Evolutionary conservation across 2,113 vertebrate species (phyloP).

Genomic region (Poicephalus meyeri): DNA sequence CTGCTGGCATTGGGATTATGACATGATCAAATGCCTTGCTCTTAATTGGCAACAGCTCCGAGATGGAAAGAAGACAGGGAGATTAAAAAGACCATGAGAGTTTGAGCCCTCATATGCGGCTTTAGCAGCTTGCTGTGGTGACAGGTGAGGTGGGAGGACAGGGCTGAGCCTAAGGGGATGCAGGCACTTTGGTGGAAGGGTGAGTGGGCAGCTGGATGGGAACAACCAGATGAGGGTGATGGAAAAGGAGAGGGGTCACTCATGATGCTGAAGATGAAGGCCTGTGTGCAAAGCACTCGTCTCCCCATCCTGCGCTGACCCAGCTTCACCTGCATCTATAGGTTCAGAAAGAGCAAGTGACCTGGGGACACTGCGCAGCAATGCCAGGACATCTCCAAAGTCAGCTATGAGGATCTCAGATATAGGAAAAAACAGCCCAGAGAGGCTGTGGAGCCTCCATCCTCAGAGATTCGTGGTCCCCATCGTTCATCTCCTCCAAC

Average conservation of each 20-base stretch:
- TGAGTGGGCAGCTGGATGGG: not conserved
- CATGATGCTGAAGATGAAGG: not conserved
- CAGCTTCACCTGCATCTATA: not conserved
- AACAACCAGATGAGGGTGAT: not conserved
- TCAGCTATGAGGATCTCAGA: not conserved
- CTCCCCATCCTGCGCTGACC: not conserved
- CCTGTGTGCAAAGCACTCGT: not conserved
- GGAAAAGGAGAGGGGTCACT: not conserved
- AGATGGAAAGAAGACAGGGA: constrained; percentile 3
- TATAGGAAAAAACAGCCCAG: not conserved
- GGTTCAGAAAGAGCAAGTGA: not conserved
- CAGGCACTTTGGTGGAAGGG: not conserved
- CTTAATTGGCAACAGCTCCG: constrained; percentile 67
- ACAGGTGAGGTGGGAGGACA: not conserved
- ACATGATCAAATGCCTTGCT: constrained; percentile 57
- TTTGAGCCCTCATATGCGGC: not conserved
- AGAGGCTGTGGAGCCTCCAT: not conserved
- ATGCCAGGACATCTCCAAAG: not conserved
- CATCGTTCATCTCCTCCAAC: not conserved
- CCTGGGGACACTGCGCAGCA: not conserved
- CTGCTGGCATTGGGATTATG: constrained; percentile 55
- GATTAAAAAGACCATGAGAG: not conserved
- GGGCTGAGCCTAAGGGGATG: not conserved
- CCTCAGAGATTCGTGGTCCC: not conserved
- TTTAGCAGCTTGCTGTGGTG: not conserved